Percentiles rank a stretch among this genome's conserved stretches.
Evolutionary conservation across 2,888 invertebrate genomes (phyloP).

Genomic region (Prosapia bicincta): DNA sequence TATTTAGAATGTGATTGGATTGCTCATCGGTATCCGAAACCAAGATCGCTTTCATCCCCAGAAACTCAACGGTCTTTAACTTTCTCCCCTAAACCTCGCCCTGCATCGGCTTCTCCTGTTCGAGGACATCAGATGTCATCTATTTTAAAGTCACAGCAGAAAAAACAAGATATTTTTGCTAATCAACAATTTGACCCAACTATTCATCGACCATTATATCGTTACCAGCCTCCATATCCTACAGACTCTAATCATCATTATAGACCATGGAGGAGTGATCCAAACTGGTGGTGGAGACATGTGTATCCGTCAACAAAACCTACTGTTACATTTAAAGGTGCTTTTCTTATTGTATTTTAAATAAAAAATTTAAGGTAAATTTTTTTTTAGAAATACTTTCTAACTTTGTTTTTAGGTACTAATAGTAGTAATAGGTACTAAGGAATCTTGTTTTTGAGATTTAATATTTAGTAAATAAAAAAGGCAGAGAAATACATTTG

Average conservation of each 20-base stretch:
- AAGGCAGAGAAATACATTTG: too few relatives aligned
- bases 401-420: too few relatives aligned
- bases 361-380: too few relatives aligned
- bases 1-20: slow-evolving; percentile 77
- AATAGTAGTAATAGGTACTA: too few relatives aligned
- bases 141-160: slow-evolving; percentile 42
- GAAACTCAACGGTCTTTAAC: slow-evolving; percentile 52
- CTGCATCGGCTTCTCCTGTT: slow-evolving; percentile 43
- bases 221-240: slow-evolving; percentile 65
- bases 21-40: slow-evolving; percentile 72
- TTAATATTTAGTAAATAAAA: too few relatives aligned
- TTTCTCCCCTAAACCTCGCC: slow-evolving; percentile 48
- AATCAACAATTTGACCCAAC: slow-evolving; percentile 70
- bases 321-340: slow-evolving; percentile 72
- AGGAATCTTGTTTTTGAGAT: too few relatives aligned
- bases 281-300: slow-evolving; percentile 49
- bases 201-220: slow-evolving; percentile 68
- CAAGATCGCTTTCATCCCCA: slow-evolving; percentile 57
- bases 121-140: slow-evolving; percentile 49
- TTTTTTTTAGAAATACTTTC: too few relatives aligned
- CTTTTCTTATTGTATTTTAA: too few relatives aligned
- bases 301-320: slow-evolving; percentile 51
- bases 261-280: slow-evolving; percentile 44
- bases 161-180: slow-evolving; percentile 49
- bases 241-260: slow-evolving; percentile 34